Evolutionary conservation across 1,140 invertebrate species (phyloP).

Genomic region (Propsilocerus akamusi): DNA sequence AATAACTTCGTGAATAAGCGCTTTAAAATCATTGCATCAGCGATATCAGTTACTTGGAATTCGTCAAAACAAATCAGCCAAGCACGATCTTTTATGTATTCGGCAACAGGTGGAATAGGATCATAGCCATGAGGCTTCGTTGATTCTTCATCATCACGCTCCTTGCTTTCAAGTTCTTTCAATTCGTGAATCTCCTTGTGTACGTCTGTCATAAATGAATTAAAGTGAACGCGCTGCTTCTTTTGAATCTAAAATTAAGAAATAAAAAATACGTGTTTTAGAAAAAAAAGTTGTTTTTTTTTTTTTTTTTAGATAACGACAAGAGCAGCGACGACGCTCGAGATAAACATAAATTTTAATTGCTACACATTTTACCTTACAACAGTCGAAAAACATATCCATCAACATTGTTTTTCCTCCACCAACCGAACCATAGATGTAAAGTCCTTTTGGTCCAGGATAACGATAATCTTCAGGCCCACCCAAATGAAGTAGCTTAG

Average conservation of each 20-base stretch:
- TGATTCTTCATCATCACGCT: conserved; percentile 38
- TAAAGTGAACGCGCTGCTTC: conserved; percentile 85
- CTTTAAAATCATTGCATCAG: conserved; percentile 97
- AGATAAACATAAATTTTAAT: no score
- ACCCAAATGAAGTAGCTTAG: conserved; percentile 26
- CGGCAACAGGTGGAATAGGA: conserved; percentile 86
- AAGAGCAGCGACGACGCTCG: no score
- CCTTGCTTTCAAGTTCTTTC: conserved; percentile 43
- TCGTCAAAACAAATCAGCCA: conserved; percentile 98
- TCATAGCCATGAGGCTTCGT: conserved; percentile 63
- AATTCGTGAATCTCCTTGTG: conserved; percentile 70
- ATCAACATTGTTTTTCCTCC: conserved; percentile 98
- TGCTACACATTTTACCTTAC: conserved; percentile 32
- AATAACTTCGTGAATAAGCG: conserved; percentile 90
- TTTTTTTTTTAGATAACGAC: no score
- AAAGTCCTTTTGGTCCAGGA: conserved; percentile 56
- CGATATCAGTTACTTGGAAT: conserved; percentile 98
- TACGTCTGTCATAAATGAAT: conserved; percentile 94
- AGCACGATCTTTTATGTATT: conserved; percentile 60
- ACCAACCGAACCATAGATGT: conserved; percentile 72
- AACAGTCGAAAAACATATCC: conserved; percentile 87
- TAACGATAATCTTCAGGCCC: conserved; percentile 27
- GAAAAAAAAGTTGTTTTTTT: no score
- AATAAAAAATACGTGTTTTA: not conserved
- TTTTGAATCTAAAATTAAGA: conserved; percentile 27